Conservation (phyloP, 2,888 invertebrate genomes). For the Apamea epomidion region DNA sequence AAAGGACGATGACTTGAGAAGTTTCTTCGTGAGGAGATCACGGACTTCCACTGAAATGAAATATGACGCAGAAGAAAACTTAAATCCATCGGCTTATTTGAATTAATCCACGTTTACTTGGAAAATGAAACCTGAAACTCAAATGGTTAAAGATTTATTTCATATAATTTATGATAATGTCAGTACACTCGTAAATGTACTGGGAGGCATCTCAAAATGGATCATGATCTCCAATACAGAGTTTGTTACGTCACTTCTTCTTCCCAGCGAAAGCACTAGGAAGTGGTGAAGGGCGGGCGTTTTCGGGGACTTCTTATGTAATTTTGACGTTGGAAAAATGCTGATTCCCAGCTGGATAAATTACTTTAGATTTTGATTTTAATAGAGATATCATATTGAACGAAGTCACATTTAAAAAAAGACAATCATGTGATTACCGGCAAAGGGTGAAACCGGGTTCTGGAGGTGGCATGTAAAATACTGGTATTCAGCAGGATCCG, state of each 20-base stretch:
- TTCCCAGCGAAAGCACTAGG: too few species aligned
- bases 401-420: background rate
- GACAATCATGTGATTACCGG: background rate
- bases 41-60: constrained; percentile 23
- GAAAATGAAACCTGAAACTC: background rate
- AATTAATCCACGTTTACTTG: background rate
- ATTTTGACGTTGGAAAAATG: too few species aligned
- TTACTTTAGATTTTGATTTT: too few species aligned
- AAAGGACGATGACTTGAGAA: constrained; percentile 53
- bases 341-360: too few species aligned
- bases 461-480: background rate
- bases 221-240: background rate
- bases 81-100: background rate
- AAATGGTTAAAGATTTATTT: background rate
- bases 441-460: background rate
- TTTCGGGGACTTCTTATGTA: too few species aligned
- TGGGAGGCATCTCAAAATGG: background rate
- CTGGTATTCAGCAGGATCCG: background rate
- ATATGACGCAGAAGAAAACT: constrained; percentile 11
- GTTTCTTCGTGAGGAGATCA: constrained; percentile 4
- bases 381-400: background rate
- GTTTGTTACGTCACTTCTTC: too few species aligned
- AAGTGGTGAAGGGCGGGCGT: too few species aligned
- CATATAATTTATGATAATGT: background rate
- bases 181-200: background rate